Base-by-base conservation (phyloP, 2,888 invertebrate species). In the Mesodorylaimus sp. region DNA sequence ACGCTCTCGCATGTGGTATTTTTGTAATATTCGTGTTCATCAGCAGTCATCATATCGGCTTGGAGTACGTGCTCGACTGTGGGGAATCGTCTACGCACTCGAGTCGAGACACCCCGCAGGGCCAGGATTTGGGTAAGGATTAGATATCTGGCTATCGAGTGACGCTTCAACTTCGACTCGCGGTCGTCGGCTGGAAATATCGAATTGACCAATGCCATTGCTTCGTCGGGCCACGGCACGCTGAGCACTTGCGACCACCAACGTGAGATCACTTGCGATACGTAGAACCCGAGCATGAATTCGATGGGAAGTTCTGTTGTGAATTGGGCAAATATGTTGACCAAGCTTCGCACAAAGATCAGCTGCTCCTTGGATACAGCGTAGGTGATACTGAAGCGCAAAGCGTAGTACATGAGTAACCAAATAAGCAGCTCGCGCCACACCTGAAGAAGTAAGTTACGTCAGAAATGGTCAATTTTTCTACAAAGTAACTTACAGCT, bases 71-170 rank as follows among this genome's bases (percentile, higher is more conserved):
- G 75, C 48, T 75, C 75, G 51, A 74, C 65, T 1, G 74, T 75
- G 1, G 75, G 75, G 57, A 75, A 74, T 51, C 75, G 66, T 56
- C 72, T 67, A 66, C 76, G 76, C 39, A 77, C 76, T 0, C 76
- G 74, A 41, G 76, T 74, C 57, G 76, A 76, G 59, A 77, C 76
- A 21, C 76, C 75, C 28, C 76, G 67, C 53, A 76, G 65, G 16
- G 77, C 76, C 32, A 77, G 70, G 54, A 77, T 74, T 53, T 53
- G 63, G 57, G 58, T 61, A 3, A 60, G 54, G 29, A 56, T 75
- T 16, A 67, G 60, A 52, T 64, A 39, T 21, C 41, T 13, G 10
- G 41, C 41, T 7, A 39, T 39, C 21, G 41, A 7, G 41, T 39
- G 41, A 7, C 41, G 41, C 21, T 21, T 39, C 7, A 39, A 19